Conservation (phyloP, 2,888 invertebrate species). For the Diploptera punctata region DNA sequence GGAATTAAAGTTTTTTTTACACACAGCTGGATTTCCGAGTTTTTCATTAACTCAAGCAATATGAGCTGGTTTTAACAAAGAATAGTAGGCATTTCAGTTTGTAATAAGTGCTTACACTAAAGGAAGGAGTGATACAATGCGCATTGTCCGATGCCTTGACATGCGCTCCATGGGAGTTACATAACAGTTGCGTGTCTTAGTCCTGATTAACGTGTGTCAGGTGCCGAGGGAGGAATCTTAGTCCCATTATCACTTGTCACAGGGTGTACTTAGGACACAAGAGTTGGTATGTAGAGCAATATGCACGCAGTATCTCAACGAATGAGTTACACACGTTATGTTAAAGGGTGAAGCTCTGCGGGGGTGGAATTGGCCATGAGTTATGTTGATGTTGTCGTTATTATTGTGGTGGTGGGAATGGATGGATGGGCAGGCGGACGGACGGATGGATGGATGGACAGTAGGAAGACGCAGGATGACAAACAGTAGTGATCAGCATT, state of each 20-base stretch:
- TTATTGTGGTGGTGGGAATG: slow-evolving; percentile 25
- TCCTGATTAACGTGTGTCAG: no score
- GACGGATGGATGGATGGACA: slow-evolving; percentile 25
- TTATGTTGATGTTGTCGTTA: slow-evolving; percentile 36
- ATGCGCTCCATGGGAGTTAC: no score
- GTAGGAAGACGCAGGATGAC: slow-evolving; percentile 36
- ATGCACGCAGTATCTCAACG: slow-evolving; percentile 19
- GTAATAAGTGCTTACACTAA: no score
- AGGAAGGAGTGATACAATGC: no score
- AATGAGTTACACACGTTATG: slow-evolving; percentile 27
- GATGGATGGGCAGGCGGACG: slow-evolving; percentile 16
- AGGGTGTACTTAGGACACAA: background rate
- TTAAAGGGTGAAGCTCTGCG: slow-evolving; percentile 1
- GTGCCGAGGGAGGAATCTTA: no score
- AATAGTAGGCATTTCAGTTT: no score
- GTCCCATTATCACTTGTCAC: background rate
- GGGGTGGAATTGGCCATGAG: slow-evolving; percentile 37
- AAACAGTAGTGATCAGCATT: slow-evolving; percentile 41
- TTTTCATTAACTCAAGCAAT: no score
- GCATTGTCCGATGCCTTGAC: no score
- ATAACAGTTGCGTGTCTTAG: no score
- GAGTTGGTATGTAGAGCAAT: slow-evolving; percentile 17
- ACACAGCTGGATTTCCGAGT: no score
- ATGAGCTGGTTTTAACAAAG: no score
- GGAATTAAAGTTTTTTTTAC: no score